A percentile compares a stretch with the other conserved stretches of the same genome.
Evolutionary conservation across 2,888 invertebrate species (phyloP).

Genomic region (Parnassius apollo): DNA sequence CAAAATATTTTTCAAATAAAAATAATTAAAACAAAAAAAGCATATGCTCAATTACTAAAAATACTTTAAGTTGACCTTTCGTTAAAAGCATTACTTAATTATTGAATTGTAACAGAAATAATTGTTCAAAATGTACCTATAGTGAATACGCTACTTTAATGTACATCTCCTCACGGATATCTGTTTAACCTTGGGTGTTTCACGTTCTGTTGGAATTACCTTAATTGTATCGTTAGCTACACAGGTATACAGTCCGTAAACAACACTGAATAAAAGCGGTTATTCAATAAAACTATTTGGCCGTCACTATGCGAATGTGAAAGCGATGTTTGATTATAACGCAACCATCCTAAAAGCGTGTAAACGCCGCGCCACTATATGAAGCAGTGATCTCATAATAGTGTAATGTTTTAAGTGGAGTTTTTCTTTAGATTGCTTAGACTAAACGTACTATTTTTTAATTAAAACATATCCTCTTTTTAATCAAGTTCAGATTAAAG

Average conservation of each 20-base stretch:
- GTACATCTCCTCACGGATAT: slow-evolving; percentile 25
- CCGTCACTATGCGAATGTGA: slow-evolving; percentile 26
- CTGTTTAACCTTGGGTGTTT: slow-evolving; percentile 20
- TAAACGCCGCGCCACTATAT: neutral
- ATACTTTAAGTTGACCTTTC: too few species aligned
- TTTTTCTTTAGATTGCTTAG: too few species aligned
- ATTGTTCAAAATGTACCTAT: neutral
- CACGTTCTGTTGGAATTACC: slow-evolving; percentile 14
- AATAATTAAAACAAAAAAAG: too few species aligned
- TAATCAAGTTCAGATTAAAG: too few species aligned
- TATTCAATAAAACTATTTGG: slow-evolving; percentile 30
- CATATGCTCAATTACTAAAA: too few species aligned
- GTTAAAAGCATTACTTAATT: too few species aligned
- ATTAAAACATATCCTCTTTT: too few species aligned
- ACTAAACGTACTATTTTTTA: too few species aligned
- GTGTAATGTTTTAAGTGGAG: slow-evolving; percentile 1
- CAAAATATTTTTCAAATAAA: too few species aligned
- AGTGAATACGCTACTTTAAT: slow-evolving; percentile 16
- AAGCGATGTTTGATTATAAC: slow-evolving; percentile 22
- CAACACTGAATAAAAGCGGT: slow-evolving; percentile 8
- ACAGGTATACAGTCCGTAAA: slow-evolving; percentile 5
- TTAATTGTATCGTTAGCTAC: slow-evolving; percentile 12
- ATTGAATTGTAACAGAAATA: neutral
- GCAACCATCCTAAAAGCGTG: slow-evolving; percentile 17
- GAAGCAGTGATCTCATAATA: slow-evolving; percentile 13